Evolutionary conservation across 2,113 vertebrate species (phyloP).

Genomic region (Corythornis madagascariensis): DNA sequence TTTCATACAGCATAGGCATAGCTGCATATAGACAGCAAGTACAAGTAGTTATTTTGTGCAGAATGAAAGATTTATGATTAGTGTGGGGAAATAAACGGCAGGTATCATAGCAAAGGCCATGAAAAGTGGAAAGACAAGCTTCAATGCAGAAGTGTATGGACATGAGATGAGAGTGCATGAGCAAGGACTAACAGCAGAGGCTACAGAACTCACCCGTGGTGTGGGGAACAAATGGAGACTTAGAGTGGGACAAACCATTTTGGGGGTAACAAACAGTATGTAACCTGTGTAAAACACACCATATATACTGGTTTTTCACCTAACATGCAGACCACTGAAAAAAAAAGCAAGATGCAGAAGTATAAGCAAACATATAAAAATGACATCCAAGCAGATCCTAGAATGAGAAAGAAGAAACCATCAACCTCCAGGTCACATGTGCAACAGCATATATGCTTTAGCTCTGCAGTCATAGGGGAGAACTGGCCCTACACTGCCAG

Average conservation of each 20-base stretch:
- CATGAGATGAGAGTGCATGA: background rate
- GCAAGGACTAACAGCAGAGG: background rate
- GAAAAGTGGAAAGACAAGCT: background rate
- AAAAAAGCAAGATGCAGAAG: background rate
- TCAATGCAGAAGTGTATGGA: background rate
- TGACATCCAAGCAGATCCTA: background rate
- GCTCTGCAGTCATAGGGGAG: background rate
- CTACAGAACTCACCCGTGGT: background rate
- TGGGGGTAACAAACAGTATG: background rate
- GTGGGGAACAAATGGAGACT: background rate
- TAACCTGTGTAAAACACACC: background rate
- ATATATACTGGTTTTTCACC: background rate
- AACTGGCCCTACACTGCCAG: background rate
- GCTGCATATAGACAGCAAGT: background rate
- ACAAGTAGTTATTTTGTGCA: background rate
- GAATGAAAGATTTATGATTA: background rate
- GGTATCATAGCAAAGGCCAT: background rate
- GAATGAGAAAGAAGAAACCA: background rate
- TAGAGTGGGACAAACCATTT: background rate
- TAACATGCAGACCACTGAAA: background rate
- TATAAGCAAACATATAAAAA: background rate
- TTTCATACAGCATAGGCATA: background rate
- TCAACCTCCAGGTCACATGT: accelerated
- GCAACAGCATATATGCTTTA: background rate
- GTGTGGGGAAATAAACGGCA: background rate